Percentiles rank a stretch among this genome's conserved stretches.
phyloP scores from a whole-genome alignment of 1,140 invertebrate genomes.

The Hypothenemus hampei region DNA sequence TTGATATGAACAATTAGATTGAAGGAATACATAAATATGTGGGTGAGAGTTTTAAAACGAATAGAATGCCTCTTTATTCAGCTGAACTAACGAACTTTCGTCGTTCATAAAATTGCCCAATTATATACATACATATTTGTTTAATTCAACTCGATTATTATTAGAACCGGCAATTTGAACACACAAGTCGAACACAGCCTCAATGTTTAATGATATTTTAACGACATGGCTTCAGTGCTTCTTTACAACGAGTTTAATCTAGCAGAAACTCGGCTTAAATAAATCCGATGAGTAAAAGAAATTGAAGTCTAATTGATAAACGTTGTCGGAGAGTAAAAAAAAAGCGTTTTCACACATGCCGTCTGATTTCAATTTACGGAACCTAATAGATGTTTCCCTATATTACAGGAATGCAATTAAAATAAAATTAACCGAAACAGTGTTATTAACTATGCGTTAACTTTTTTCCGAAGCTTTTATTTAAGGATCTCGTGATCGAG shows the following conservation, averaged over 20 bases:
- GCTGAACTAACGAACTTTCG: no score
- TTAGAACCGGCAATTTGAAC: no score
- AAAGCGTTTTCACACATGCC: conserved; percentile 15
- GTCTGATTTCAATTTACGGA: conserved; percentile 14
- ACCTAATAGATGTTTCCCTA: conserved; percentile 10
- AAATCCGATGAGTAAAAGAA: not conserved
- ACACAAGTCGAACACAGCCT: no score
- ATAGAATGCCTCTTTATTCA: no score
- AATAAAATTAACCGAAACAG: conserved; percentile 15
- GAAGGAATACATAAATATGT: no score
- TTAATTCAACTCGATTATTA: no score
- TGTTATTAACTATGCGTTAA: conserved; percentile 19
- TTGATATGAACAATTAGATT: no score
- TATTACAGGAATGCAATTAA: conserved; percentile 13
- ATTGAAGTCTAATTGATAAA: conserved; percentile 13
- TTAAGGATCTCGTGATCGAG: conserved; percentile 9
- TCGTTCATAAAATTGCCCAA: no score
- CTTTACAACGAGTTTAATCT: not conserved
- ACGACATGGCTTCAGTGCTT: not conserved
- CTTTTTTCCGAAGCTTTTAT: conserved; percentile 10
- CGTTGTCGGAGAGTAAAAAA: not conserved
- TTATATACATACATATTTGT: no score
- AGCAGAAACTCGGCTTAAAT: conserved; percentile 1
- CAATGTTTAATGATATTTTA: conserved; percentile 13
- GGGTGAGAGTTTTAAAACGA: no score